Conservation (phyloP, 1,140 invertebrate species). For the Nephila pilipes region DNA sequence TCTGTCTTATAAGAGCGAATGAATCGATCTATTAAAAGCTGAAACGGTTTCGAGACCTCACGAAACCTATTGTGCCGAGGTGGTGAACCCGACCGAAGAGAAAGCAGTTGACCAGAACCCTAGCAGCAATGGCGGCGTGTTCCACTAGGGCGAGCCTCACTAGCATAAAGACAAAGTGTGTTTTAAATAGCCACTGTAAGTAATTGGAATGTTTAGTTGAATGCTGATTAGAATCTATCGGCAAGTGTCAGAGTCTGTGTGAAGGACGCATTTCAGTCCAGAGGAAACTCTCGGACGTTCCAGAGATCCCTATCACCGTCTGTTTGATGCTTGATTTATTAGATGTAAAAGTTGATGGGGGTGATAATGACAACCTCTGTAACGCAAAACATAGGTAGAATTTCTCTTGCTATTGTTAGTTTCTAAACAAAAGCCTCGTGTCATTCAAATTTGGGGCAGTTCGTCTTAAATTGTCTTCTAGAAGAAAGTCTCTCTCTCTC, state of each 20-base stretch:
- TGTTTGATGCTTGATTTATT: background rate
- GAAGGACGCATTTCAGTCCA: background rate
- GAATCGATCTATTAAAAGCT: slow-evolving; percentile 4
- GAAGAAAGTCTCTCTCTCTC: no score
- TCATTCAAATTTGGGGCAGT: no score
- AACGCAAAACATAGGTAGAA: background rate
- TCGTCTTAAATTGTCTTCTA: no score
- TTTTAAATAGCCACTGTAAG: slow-evolving; percentile 6
- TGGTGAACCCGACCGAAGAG: background rate
- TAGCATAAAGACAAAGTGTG: background rate
- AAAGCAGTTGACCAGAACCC: slow-evolving; percentile 17
- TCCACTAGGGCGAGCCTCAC: background rate
- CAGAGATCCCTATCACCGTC: background rate
- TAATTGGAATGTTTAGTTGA: slow-evolving; percentile 1
- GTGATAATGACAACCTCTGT: background rate
- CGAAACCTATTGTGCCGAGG: slow-evolving; percentile 8
- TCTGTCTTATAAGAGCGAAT: background rate
- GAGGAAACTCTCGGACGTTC: background rate
- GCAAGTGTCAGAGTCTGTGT: background rate
- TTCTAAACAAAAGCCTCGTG: background rate
- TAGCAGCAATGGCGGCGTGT: background rate
- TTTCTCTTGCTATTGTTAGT: background rate
- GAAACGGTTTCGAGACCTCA: background rate
- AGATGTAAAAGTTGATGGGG: background rate
- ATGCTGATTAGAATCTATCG: background rate